These are phyloP conservation scores for Caenorhabditis virilis DNA, from an alignment of 2,888 invertebrate species.

Conservation along the genomic window DNA sequence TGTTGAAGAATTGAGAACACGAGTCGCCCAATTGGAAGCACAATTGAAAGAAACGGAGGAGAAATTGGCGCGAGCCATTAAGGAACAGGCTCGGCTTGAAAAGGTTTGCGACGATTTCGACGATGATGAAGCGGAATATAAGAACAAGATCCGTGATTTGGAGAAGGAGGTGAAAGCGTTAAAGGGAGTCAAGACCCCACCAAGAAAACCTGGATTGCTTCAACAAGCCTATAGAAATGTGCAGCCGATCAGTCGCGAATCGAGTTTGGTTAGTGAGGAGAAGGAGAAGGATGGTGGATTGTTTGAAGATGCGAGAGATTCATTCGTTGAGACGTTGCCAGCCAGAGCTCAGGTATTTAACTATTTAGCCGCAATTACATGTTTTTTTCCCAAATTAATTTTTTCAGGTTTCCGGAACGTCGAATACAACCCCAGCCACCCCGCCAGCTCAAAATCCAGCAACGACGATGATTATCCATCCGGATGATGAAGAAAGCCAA, in stretches of 20 bases:
- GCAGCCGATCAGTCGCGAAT: constrained; percentile 5
- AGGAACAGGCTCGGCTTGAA: background rate
- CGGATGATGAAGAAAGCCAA: background rate
- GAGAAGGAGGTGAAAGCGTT: background rate
- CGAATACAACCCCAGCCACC: too few species aligned
- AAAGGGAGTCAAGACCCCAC: constrained; percentile 4
- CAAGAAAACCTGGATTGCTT: constrained; percentile 5
- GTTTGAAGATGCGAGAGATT: constrained; percentile 5
- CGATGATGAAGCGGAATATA: constrained; percentile 3
- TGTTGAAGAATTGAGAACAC: background rate
- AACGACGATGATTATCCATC: constrained; percentile 1
- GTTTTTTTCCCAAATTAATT: background rate
- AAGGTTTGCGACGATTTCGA: constrained; percentile 4
- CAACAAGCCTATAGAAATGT: background rate
- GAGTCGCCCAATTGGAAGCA: background rate
- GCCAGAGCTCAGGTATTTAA: too few species aligned
- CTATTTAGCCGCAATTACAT: too few species aligned
- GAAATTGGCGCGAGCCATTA: background rate
- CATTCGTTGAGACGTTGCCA: too few species aligned
- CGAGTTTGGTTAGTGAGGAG: background rate
- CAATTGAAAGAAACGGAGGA: background rate
- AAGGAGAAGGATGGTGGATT: background rate
- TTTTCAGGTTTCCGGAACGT: background rate
- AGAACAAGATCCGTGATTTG: background rate
- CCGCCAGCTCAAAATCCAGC: too few species aligned